A percentile compares a stretch with the other conserved stretches of the same genome.
Conservation (phyloP, 35 echinoderm and acorn worm species). For the Holothuria glaberrima region DNA sequence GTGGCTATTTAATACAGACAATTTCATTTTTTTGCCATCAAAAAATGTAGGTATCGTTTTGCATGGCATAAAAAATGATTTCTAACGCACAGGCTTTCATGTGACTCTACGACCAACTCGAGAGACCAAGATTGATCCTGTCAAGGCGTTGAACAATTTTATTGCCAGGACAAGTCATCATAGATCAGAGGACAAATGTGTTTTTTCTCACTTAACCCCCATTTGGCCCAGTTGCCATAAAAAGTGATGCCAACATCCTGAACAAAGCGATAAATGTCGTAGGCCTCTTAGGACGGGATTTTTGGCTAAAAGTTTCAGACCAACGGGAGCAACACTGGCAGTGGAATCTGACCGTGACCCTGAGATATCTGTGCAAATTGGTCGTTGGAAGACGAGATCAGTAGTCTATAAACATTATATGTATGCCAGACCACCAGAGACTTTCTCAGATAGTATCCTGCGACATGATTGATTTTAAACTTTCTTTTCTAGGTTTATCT, state of each 20-base stretch:
- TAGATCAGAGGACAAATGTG: background rate
- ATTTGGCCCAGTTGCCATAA: background rate
- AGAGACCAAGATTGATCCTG: constrained; percentile 24
- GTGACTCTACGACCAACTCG: background rate
- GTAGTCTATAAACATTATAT: constrained; percentile 31
- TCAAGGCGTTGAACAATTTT: constrained; percentile 8
- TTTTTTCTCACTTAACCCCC: constrained; percentile 10
- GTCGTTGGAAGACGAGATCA: constrained; percentile 18
- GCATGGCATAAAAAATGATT: constrained; percentile 54
- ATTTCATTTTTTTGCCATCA: constrained; percentile 8
- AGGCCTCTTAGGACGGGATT: background rate
- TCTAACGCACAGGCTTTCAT: constrained; percentile 20
- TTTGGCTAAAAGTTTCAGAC: background rate
- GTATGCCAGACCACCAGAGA: background rate
- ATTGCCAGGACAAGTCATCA: constrained; percentile 2
- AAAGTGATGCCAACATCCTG: background rate
- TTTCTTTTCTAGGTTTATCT: background rate
- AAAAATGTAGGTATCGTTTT: constrained; percentile 15
- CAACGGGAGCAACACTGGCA: constrained; percentile 17
- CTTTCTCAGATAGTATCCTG: background rate
- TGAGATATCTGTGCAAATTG: constrained; percentile 7
- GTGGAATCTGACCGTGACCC: background rate
- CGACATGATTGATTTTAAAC: constrained; percentile 7
- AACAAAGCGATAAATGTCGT: background rate
- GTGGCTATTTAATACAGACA: constrained; percentile 18